Percentiles rank a stretch among this genome's conserved stretches.
Conservation (phyloP, 2,797 vertebrate species). For the Clarias fuscus region DNA sequence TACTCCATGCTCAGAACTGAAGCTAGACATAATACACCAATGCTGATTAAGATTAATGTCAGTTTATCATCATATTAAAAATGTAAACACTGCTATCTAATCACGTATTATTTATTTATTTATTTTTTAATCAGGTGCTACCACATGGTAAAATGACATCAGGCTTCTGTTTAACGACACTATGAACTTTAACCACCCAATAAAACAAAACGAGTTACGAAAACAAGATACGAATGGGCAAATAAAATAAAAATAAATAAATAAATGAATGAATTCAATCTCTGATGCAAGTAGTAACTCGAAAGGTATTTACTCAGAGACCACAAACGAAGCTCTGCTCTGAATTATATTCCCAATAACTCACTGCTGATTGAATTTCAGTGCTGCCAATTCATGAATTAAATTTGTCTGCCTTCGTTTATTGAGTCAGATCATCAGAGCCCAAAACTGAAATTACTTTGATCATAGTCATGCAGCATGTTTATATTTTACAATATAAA, state of each 20-base stretch:
- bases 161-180: conserved; percentile 23
- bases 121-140: conserved; percentile 6
- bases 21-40: background rate
- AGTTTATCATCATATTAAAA: conserved; percentile 43
- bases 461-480: background rate
- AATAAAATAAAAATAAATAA: background rate
- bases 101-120: background rate
- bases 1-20: background rate
- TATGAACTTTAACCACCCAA: conserved; percentile 30
- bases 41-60: conserved; percentile 28
- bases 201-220: background rate
- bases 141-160: conserved; percentile 29
- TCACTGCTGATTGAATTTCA: conserved; percentile 19
- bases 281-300: background rate
- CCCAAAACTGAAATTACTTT: conserved; percentile 11
- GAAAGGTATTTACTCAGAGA: conserved; percentile 3
- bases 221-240: background rate
- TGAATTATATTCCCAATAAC: conserved; percentile 1
- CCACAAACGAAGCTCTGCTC: background rate
- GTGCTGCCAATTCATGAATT: conserved; percentile 1
- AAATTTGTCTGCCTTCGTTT: background rate
- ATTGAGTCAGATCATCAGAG: background rate
- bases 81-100: conserved; percentile 27
- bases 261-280: background rate
- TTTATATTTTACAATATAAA: conserved; percentile 2